phyloP scores from a whole-genome alignment of 2,888 invertebrate species.

The Phalera bucephala region DNA sequence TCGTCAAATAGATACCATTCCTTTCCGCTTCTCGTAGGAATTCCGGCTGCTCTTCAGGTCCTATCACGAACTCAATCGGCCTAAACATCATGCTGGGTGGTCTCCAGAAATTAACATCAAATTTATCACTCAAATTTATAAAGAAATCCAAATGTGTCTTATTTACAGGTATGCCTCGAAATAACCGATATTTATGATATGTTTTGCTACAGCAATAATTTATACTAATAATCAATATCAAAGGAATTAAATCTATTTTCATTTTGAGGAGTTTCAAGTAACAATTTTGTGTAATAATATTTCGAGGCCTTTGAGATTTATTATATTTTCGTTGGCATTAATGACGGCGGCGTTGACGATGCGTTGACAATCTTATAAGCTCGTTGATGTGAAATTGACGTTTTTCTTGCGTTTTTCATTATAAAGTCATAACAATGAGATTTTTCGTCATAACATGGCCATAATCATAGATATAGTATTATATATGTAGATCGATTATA shows the following conservation, averaged over 20 bases:
- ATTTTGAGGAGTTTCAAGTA: conserved; percentile 10
- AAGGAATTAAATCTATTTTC: conserved; percentile 4
- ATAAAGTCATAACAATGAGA: no score
- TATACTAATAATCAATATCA: conserved; percentile 3
- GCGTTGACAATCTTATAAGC: no score
- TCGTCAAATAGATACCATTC: conserved; percentile 42
- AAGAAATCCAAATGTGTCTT: conserved; percentile 48
- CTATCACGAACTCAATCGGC: conserved; percentile 56
- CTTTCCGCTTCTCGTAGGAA: conserved; percentile 39
- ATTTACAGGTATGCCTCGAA: conserved; percentile 47
- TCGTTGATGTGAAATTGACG: no score
- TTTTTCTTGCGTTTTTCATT: no score
- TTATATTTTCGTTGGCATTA: conserved; percentile 12
- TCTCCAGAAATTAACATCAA: conserved; percentile 57
- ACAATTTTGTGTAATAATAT: neutral
- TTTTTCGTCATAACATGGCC: no score
- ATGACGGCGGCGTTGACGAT: no score
- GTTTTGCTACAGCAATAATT: conserved; percentile 16
- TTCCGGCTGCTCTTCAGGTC: conserved; percentile 35
- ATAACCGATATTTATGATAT: conserved; percentile 56
- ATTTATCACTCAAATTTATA: conserved; percentile 32
- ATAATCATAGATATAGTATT: no score
- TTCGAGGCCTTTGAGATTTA: conserved; percentile 22
- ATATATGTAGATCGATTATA: no score
- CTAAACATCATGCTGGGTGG: conserved; percentile 40